Base-by-base conservation (phyloP, 2,113 vertebrate genomes). In the Chrysochloris asiatica region DNA sequence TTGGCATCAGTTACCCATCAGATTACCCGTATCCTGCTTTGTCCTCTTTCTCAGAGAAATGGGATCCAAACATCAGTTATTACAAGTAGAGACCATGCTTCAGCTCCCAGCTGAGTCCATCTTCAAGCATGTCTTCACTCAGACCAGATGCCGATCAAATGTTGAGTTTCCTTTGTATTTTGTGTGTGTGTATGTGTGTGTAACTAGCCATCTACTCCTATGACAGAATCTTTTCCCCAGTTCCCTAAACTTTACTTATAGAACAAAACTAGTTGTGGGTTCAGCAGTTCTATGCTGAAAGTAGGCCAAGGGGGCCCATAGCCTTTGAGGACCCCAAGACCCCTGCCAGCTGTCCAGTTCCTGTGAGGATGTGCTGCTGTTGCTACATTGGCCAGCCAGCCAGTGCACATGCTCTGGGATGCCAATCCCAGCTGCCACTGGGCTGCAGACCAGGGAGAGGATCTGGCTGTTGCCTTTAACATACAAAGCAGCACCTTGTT, bases 401-500 rank as follows among this genome's bases (percentile, higher is more conserved):
- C 59, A 26, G 59, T 56, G n/a, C n/a, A n/a, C 48, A 16, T 50
- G 59, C 26, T 61, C 59, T 50, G 75, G 36, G 73, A 19, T n/a
- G 30, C 41, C 73, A 45, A 76, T 43, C 52, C 45, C 82, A 56
- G 59, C 76, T n/a, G 63, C 75, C 85, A 47, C 1, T 21, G 38
- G 14, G 59, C 69, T 65, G 36, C 1, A 33, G 47, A 88, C 65
- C 5, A 73, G 88, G 81, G 71, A 8, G 73, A 63, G 91, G 82
- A 90, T 91, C 94, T 90, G 91, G 75, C 47, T 75, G 82, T 59
- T 30, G 47, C 52, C 56, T 72, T 88, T 80, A 78, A 93, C 14
- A 89, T 22, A 76, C 59, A 95, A 88, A 95, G 90, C 89, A 96
- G 22, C 76, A 82, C 86, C 93, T 94, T 83, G 79, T 76, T 72